A percentile compares a stretch with the other conserved stretches of the same genome.
Conservation (phyloP, 2,888 invertebrate genomes). For the Nineta flava region DNA sequence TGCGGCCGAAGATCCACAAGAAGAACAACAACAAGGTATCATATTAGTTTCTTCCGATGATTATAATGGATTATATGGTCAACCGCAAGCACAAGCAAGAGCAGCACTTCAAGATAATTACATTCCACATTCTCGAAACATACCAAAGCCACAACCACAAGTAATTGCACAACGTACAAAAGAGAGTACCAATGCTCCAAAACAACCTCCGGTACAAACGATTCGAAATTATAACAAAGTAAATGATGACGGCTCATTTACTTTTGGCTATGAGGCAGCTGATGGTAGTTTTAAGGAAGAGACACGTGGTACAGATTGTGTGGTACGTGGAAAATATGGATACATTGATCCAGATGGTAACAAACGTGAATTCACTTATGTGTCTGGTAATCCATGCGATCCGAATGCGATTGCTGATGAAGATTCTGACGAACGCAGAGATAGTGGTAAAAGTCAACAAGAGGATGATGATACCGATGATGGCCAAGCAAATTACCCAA, state of each 20-base stretch:
- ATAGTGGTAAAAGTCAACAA: constrained; percentile 30
- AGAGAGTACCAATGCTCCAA: constrained; percentile 38
- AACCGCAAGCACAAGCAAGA: constrained; percentile 23
- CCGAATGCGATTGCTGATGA: constrained; percentile 58
- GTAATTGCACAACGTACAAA: constrained; percentile 24
- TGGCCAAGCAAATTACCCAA: constrained; percentile 42
- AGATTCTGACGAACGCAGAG: constrained; percentile 35
- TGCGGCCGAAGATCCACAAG: constrained; percentile 28
- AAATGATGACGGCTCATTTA: constrained; percentile 71
- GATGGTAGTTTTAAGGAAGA: constrained; percentile 80
- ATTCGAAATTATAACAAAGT: constrained; percentile 70
- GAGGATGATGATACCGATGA: constrained; percentile 34
- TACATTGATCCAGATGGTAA: constrained; percentile 78
- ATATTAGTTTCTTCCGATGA: constrained; percentile 28
- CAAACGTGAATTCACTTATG: constrained; percentile 73
- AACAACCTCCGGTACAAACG: constrained; percentile 64
- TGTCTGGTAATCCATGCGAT: constrained; percentile 73
- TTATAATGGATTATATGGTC: constrained; percentile 31
- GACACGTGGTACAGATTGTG: constrained; percentile 70
- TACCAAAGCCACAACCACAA: neutral
- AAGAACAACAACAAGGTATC: constrained; percentile 23
- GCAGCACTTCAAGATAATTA: constrained; percentile 21
- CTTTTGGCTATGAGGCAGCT: constrained; percentile 71
- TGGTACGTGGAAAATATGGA: constrained; percentile 74
- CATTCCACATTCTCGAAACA: constrained; percentile 17